Evolutionary conservation across 2,797 vertebrate genomes (phyloP).

Genomic region (Chelidonichthys spinosus): DNA sequence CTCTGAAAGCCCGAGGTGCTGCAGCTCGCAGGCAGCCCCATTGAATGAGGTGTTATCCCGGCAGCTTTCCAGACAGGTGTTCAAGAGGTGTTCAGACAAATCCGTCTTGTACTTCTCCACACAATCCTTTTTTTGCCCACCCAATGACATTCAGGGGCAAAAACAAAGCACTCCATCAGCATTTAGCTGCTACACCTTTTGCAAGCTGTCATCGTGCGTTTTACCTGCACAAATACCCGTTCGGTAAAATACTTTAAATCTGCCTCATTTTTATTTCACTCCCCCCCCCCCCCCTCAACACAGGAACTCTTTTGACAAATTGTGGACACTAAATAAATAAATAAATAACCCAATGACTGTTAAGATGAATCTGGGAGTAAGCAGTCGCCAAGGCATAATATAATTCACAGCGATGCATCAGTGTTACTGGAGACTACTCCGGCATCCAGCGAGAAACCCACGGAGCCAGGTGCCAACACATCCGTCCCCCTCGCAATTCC

Average conservation of each 20-base stretch:
- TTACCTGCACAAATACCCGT: constrained; percentile 64
- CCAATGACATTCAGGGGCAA: constrained; percentile 47
- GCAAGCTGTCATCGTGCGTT: constrained; percentile 56
- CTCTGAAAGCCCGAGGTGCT: constrained; percentile 52
- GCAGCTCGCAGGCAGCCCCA: constrained; percentile 50
- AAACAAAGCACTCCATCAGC: constrained; percentile 68
- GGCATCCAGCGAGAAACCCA: constrained; percentile 78
- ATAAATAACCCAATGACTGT: constrained; percentile 83
- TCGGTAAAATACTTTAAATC: constrained; percentile 64
- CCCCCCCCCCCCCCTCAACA: no score
- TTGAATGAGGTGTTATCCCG: constrained; percentile 70
- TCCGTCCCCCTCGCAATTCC: constrained; percentile 76
- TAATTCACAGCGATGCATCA: constrained; percentile 86
- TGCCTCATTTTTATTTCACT: constrained; percentile 62
- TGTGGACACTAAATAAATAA: constrained; percentile 72
- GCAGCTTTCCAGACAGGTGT: constrained; percentile 64
- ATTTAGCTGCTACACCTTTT: constrained; percentile 54
- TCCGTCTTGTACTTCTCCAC: constrained; percentile 39
- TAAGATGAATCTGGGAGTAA: constrained; percentile 81
- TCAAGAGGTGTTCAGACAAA: constrained; percentile 53
- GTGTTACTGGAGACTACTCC: constrained; percentile 78
- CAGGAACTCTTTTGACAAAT: constrained; percentile 80
- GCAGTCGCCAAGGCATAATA: constrained; percentile 81
- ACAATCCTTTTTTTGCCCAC: constrained; percentile 10
- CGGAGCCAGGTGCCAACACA: constrained; percentile 82